Percentiles rank a stretch among this genome's conserved stretches.
Conservation (phyloP, 2,888 invertebrate species). For the Lamellibrachia columna region DNA sequence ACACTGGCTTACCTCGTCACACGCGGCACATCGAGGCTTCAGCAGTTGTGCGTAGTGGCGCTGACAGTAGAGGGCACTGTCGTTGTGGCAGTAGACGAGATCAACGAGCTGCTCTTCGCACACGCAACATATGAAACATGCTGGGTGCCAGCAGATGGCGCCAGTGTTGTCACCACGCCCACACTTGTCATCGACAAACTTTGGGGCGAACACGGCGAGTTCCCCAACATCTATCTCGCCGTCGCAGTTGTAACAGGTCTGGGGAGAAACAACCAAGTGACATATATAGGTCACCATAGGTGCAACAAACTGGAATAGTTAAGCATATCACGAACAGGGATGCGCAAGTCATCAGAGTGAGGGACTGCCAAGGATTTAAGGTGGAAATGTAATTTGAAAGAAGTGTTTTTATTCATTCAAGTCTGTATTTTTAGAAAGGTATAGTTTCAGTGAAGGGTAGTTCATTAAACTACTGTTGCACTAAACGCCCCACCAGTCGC, state of each 20-base stretch:
- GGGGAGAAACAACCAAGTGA: constrained; percentile 44
- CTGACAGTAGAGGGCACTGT: constrained; percentile 87
- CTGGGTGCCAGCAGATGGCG: constrained; percentile 81
- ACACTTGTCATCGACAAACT: constrained; percentile 75
- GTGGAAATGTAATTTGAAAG: no score
- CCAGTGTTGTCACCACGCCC: background rate
- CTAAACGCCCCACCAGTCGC: background rate
- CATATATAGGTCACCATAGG: background rate
- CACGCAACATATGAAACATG: constrained; percentile 88
- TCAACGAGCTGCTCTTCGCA: constrained; percentile 95
- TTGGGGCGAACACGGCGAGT: constrained; percentile 85
- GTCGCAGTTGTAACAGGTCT: constrained; percentile 86
- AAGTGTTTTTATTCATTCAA: no score
- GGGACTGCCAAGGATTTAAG: no score
- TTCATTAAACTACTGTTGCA: background rate
- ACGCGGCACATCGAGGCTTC: constrained; percentile 94
- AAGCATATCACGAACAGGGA: no score
- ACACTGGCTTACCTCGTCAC: constrained; percentile 89
- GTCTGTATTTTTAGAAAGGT: no score
- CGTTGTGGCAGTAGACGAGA: constrained; percentile 92
- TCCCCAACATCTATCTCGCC: constrained; percentile 82
- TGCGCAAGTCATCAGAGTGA: no score
- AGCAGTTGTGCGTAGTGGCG: constrained; percentile 95
- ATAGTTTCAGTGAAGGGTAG: background rate
- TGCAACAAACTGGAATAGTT: background rate